Evolutionary conservation across 2,888 invertebrate species (phyloP).

Genomic region (Myopa tessellatipennis): DNA sequence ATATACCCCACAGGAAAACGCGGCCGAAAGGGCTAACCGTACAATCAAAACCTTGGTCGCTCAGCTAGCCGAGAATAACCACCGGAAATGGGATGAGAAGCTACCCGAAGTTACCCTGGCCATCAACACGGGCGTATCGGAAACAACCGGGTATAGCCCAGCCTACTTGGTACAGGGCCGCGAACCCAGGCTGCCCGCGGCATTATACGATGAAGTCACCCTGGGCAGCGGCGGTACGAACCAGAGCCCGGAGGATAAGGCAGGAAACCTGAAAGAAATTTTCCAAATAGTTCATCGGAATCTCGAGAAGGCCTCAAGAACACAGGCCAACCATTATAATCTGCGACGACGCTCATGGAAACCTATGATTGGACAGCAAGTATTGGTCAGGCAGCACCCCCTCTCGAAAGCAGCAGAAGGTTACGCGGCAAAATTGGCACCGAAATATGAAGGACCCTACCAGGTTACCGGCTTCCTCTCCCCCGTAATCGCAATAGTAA

Average conservation of each 20-base stretch:
- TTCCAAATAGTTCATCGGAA: background rate
- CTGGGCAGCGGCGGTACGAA: too few species aligned
- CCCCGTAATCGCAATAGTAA: too few species aligned
- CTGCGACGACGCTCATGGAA: background rate
- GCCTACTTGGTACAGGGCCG: slow-evolving; percentile 3
- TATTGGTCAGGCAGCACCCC: background rate
- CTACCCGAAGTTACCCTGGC: slow-evolving; percentile 20
- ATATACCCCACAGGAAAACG: slow-evolving; percentile 14
- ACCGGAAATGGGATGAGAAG: slow-evolving; percentile 10
- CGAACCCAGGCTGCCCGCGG: too few species aligned
- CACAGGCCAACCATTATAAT: background rate
- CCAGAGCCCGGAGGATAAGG: too few species aligned
- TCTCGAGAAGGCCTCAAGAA: background rate
- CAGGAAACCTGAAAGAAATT: background rate
- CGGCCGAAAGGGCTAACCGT: slow-evolving; percentile 19
- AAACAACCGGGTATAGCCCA: slow-evolving; percentile 3
- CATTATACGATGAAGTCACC: too few species aligned
- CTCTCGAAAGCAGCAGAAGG: background rate
- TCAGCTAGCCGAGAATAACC: background rate
- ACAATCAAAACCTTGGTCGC: slow-evolving; percentile 12
- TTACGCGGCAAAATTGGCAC: background rate
- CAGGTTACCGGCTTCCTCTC: too few species aligned
- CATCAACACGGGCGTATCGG: background rate
- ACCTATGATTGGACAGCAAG: background rate
- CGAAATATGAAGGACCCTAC: too few species aligned